phyloP scores from a whole-genome alignment of 2,113 vertebrate genomes.

The Pedetes capensis region DNA sequence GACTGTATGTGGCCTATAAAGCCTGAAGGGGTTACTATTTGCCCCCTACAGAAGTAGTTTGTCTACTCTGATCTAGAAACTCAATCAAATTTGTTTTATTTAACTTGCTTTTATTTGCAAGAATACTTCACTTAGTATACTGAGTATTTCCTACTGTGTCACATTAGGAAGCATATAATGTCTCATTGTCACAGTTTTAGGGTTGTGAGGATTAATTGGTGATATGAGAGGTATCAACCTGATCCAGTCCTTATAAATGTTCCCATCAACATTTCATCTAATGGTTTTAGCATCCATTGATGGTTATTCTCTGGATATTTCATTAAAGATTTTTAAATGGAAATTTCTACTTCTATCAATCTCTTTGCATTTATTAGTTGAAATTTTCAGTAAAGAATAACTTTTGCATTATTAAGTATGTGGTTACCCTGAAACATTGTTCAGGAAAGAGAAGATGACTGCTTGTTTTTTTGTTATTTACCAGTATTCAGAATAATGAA shows the following conservation, averaged over 20 bases:
- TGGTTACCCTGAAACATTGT: neutral
- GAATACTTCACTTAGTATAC: neutral
- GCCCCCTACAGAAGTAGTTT: neutral
- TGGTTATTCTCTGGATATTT: neutral
- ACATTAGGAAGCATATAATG: neutral
- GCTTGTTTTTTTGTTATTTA: neutral
- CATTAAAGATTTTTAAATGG: neutral
- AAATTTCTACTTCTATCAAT: neutral
- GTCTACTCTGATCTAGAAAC: neutral
- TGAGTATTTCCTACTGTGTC: neutral
- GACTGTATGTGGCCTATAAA: neutral
- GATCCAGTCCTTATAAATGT: neutral
- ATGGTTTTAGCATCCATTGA: neutral
- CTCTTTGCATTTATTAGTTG: neutral
- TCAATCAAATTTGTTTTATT: neutral
- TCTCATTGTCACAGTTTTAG: neutral
- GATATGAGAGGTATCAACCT: neutral
- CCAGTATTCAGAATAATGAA: neutral
- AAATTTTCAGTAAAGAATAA: neutral
- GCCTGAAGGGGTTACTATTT: neutral
- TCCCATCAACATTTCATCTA: neutral
- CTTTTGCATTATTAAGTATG: neutral
- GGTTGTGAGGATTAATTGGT: neutral
- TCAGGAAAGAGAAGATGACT: neutral
- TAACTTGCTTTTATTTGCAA: slow-evolving; percentile 33